phyloP scores from a whole-genome alignment of 2,113 vertebrate genomes.

The Phalacrocorax pelagicus region DNA sequence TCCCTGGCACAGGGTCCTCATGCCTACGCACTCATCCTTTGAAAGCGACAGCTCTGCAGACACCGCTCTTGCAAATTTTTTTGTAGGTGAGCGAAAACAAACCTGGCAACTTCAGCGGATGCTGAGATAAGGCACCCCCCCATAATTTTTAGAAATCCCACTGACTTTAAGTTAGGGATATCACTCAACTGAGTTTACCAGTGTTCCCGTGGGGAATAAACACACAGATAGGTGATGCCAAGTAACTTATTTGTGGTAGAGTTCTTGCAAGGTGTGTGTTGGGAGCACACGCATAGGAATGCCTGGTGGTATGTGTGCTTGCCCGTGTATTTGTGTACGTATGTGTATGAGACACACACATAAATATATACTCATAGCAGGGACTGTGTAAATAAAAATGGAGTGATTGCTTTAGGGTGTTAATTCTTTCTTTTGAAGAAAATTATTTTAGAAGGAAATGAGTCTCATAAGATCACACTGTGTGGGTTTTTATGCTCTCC shows the following conservation, averaged over 20 bases:
- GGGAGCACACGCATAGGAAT: background rate
- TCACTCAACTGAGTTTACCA: background rate
- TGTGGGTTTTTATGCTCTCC: background rate
- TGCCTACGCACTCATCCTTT: background rate
- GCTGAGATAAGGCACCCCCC: background rate
- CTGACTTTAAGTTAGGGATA: background rate
- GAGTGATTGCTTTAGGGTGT: background rate
- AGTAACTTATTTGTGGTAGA: background rate
- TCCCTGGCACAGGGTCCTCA: background rate
- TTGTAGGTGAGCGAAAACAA: background rate
- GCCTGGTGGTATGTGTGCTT: background rate
- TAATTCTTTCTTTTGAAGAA: slow-evolving; percentile 14
- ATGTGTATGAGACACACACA: background rate
- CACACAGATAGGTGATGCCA: too few species aligned
- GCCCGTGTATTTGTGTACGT: accelerated
- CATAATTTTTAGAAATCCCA: background rate
- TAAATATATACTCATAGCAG: background rate
- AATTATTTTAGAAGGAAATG: slow-evolving; percentile 21
- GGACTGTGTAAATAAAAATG: background rate
- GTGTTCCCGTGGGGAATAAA: background rate
- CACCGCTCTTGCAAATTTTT: background rate
- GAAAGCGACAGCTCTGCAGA: background rate
- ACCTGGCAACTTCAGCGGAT: too few species aligned
- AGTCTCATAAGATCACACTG: background rate
- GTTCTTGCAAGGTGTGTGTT: background rate